Evolutionary conservation across 2,797 vertebrate species (phyloP), one percentile per base, ranked within the genome.

Genomic region (Argentina silus): DNA sequence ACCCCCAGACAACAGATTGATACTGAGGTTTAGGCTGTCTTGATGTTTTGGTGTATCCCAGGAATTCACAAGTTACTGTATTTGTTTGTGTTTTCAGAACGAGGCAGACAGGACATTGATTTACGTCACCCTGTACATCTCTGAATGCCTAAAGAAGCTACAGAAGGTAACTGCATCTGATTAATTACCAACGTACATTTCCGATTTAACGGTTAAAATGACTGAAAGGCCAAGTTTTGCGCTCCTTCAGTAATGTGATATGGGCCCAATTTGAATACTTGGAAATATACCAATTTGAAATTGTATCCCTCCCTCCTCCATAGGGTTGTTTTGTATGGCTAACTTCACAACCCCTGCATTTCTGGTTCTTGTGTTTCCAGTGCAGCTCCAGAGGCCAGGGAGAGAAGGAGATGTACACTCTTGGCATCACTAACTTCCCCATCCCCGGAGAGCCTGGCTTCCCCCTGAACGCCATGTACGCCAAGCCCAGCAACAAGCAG

Each of bases 81-180:
- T 27, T 0, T 77, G 7, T 77, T 36, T 86, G 67, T 68, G 64
- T 71, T 89, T 88, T 36, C 88, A 99, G 98, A 99, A 98, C 0
- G 98, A 99, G 90, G 98, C 98, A 0, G 98, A 99, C 87, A 94
- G 98, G 85, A 99, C 98, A 0, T 90, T 99, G 90, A 99, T 99
- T 87, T 99, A 99, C 42, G 82, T 98, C 79, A 99, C 97, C 3
- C 95, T 99, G 47, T 99, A 99, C 91, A 99, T 99, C 87, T 98
- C 98, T 15, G 98, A 99, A 88, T 99, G 98, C 89, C 92, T 99
- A 62, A 99, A 99, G 90, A 98, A 95, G 83, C 93, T 99, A 69
- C 98, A 99, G 71, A 99, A 98, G 96, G 98, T 99, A 93, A 88
- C 50, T 48, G 1, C 19, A 48, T 27, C 8, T 9, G 4, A 61